Conservation (phyloP, 2,797 vertebrate genomes). For the Spea hammondii region DNA sequence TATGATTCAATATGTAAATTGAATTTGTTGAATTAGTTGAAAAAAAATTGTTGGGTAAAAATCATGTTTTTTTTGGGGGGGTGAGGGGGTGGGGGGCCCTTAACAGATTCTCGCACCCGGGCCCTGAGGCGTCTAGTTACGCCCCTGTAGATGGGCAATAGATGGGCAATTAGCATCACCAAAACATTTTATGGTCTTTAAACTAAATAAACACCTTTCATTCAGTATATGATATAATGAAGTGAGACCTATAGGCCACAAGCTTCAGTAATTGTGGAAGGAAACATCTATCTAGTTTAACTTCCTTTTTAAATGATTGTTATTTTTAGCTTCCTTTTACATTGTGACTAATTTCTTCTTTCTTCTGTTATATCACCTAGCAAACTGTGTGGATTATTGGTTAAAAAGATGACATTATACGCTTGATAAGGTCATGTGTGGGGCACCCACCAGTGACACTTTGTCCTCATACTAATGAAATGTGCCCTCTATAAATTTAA, state of each 20-base stretch:
- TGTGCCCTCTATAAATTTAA: constrained; percentile 50
- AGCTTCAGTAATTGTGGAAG: not conserved
- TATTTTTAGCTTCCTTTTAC: constrained; percentile 5
- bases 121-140: no score
- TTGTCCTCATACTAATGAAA: constrained; percentile 43
- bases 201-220: no score
- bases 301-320: not conserved
- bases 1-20: no score
- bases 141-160: no score
- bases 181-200: no score
- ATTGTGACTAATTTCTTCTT: constrained; percentile 1
- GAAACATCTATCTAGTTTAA: not conserved
- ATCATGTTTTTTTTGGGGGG: no score
- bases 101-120: no score
- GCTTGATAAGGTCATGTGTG: constrained; percentile 39
- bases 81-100: no score
- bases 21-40: no score
- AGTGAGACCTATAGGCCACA: not conserved
- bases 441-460: constrained; percentile 24
- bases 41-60: no score
- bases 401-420: constrained; percentile 27
- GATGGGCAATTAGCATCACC: no score
- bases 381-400: constrained; percentile 2
- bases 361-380: not conserved
- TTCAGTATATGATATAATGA: not conserved